phyloP scores from a whole-genome alignment of 2,113 vertebrate genomes.

The Phasianus colchicus region DNA sequence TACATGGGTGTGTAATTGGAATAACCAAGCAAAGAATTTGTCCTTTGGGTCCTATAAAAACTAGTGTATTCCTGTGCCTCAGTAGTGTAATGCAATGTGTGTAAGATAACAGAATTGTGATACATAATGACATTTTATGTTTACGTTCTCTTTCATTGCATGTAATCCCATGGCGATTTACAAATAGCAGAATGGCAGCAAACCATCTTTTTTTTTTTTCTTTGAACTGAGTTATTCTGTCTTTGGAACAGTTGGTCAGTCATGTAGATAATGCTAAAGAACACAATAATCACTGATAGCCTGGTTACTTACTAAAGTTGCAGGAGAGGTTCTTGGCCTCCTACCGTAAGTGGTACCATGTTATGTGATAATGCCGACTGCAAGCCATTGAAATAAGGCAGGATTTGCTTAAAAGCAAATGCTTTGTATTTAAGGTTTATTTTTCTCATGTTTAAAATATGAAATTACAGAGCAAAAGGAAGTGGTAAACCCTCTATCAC shows the following conservation, averaged over 20 bases:
- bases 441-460: constrained; percentile 78
- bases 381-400: constrained; percentile 65
- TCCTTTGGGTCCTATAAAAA: neutral
- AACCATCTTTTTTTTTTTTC: neutral
- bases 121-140: neutral
- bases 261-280: neutral
- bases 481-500: constrained; percentile 70
- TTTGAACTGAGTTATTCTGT: neutral
- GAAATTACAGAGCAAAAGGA: constrained; percentile 78
- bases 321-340: neutral
- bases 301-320: neutral
- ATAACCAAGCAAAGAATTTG: neutral
- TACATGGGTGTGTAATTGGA: neutral
- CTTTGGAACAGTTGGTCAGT: neutral
- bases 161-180: neutral
- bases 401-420: constrained; percentile 79
- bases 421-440: constrained; percentile 72
- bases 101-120: neutral
- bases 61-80: neutral
- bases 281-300: neutral
- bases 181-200: neutral
- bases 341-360: neutral
- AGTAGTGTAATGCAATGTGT: neutral
- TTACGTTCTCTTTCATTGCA: neutral
- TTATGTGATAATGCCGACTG: constrained; percentile 46